Evolutionary conservation across 2,113 vertebrate genomes (phyloP), one percentile per base, ranked within the genome.

Genomic region (Oceanites oceanicus): DNA sequence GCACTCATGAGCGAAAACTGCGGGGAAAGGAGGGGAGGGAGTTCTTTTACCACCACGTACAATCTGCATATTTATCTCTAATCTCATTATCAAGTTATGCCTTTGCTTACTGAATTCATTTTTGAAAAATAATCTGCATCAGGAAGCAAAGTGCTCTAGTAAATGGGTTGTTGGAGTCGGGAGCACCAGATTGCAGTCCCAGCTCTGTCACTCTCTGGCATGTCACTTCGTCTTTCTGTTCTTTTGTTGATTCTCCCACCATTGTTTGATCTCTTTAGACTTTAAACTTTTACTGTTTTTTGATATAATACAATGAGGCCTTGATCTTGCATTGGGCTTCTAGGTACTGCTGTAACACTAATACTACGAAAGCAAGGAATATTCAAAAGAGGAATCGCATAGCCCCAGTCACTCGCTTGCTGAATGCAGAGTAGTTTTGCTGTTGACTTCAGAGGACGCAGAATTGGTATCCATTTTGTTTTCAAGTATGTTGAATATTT

Each of bases 401-500:
- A 75, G 77, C 34, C 30, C 22, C 42, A 8, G 1, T 76, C 77
- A 34, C 58, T 85, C 36, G 34, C 58, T 85, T 40, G 21, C 77
- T 63, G 78, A 79, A 76, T 88, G 93, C 75, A 88, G 56, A 78
- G 4, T 32, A 72, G 55, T 40, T 25, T 59, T 88, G 71, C 74
- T 83, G 75, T 67, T 93, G 85, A 70, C 61, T 95, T 88, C 74
- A 84, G 76, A 93, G 36, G 86, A 63, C 61, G 27, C 13, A 59
- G 77, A 73, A 87, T 21, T 81, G 94, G 56, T 87, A 84, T 89
- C 87, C 73, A 59, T 95, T 97, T 98, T 97, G 59, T 96, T 96
- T 98, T 92, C 80, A 86, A 80, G 65, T 79, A 76, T 88, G 90
- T 59, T n/a, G 62, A 84, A 86, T 96, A 93, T 95, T 95, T 91